Evolutionary conservation across 2,113 vertebrate genomes (phyloP).

Genomic region (Gobius niger): DNA sequence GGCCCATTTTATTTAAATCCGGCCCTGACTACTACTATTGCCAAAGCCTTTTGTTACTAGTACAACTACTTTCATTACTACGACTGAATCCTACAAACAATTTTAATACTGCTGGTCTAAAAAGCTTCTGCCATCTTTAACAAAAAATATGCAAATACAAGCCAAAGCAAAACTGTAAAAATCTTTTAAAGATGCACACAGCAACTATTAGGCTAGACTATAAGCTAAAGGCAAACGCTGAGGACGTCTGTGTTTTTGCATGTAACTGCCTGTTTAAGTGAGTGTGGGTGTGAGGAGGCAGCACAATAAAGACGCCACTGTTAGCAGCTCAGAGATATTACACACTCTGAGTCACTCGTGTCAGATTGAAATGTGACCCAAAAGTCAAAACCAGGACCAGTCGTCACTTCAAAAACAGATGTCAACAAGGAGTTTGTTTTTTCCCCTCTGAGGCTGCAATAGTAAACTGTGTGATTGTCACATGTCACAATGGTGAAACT

Average conservation of each 20-base stretch:
- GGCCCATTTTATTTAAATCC: too few species aligned
- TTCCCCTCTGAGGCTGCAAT: neutral
- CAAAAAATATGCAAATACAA: too few species aligned
- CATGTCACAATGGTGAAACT: neutral
- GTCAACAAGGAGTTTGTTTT: neutral
- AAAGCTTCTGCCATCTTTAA: too few species aligned
- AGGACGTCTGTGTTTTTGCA: constrained; percentile 2
- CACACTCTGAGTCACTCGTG: constrained; percentile 3
- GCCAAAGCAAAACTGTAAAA: neutral
- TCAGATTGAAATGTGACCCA: constrained; percentile 43
- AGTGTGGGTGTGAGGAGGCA: neutral
- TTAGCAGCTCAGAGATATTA: constrained; percentile 7
- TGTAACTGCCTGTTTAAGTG: neutral
- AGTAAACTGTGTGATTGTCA: neutral
- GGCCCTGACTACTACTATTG: too few species aligned
- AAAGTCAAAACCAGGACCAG: constrained; percentile 16
- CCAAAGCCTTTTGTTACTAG: too few species aligned
- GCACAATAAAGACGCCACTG: neutral
- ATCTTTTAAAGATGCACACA: neutral
- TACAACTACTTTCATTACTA: too few species aligned
- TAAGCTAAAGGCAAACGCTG: constrained; percentile 31
- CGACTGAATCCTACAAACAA: too few species aligned
- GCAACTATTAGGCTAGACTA: neutral
- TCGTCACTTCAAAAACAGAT: constrained; percentile 29
- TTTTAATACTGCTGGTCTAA: too few species aligned